Base-by-base conservation (phyloP, 1,140 invertebrate species). In the Papilio glaucus region DNA sequence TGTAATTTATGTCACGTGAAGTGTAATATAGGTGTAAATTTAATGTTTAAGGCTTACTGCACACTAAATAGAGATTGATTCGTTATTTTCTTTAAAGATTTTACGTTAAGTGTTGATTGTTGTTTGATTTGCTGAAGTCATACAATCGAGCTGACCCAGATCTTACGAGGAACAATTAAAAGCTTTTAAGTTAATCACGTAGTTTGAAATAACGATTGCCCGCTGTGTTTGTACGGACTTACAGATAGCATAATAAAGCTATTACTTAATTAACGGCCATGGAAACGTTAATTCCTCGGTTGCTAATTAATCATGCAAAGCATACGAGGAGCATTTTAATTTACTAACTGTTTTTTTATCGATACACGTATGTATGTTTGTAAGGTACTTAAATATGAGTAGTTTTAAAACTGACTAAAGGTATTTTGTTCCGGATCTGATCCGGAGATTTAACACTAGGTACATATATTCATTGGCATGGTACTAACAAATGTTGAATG, bases 241-340 rank as follows among this genome's bases (percentile, higher is more conserved):
- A 62, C 60, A 37, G 29, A 62, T 18, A 53, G 45, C 29, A 62
- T 33, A 33, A 63, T 63, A 38, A 39, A 63, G 61, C 33, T 18
- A 63, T 63, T 63, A 63, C 61, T 63, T 63, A 63, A 63, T 63
- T 63, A 63, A 13, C 15, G 61, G 33, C 29, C 15, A 39, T 63
- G 24, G 60, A 33, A 61, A 63, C 61, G 29, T 63, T 37, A 38
- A 63, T 63, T 63, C 15, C 61, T 38, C 37, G n/a, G 37, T 37
- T 38, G 15, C 15, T 63, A 39, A 37, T 38, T 63, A 63, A 63
- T 63, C 61, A 63, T 63, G 61, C 29, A 63, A 63, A 63, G 29
- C 38, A 39, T 39, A 39, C 7, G 61, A 13, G 13, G 57, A 53
- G 1, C 33, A 39, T 39, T 37, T 63, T 21, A 38, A 38, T 63